Evolutionary conservation across 2,797 vertebrate genomes (phyloP).

Genomic region (Syndactyla subalaris): DNA sequence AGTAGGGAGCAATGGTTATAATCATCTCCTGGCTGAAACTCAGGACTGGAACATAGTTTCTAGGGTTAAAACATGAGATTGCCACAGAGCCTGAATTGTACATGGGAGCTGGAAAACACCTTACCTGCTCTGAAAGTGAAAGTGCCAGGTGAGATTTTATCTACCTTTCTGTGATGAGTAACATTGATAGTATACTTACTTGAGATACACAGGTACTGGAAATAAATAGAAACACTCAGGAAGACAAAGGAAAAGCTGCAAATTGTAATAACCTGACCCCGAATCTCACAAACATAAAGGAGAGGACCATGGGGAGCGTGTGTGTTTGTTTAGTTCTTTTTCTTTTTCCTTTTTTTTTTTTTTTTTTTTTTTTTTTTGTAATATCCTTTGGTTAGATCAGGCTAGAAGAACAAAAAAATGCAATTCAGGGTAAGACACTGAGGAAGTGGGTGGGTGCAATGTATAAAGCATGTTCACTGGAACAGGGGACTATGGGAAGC

Average conservation of each 20-base stretch:
- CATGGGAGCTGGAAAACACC: background rate
- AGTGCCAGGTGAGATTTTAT: background rate
- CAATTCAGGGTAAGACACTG: background rate
- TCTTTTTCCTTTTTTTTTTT: background rate
- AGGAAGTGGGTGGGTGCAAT: background rate
- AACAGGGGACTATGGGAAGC: background rate
- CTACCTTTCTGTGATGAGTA: background rate
- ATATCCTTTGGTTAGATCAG: background rate
- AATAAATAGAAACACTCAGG: background rate
- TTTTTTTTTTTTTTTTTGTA: background rate
- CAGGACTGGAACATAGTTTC: background rate
- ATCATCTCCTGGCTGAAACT: background rate
- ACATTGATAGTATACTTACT: background rate
- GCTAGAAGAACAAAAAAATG: background rate
- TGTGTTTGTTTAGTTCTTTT: background rate
- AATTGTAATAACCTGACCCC: background rate
- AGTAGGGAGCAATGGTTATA: background rate
- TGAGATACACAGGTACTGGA: background rate
- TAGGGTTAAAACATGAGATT: background rate
- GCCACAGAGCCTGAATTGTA: background rate
- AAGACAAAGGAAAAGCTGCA: background rate
- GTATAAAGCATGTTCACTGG: background rate
- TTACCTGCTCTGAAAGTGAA: background rate
- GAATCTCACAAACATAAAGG: background rate
- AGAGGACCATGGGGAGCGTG: background rate